Evolutionary conservation across 2,888 invertebrate genomes (phyloP).

Genomic region (Phengaris alcon): DNA sequence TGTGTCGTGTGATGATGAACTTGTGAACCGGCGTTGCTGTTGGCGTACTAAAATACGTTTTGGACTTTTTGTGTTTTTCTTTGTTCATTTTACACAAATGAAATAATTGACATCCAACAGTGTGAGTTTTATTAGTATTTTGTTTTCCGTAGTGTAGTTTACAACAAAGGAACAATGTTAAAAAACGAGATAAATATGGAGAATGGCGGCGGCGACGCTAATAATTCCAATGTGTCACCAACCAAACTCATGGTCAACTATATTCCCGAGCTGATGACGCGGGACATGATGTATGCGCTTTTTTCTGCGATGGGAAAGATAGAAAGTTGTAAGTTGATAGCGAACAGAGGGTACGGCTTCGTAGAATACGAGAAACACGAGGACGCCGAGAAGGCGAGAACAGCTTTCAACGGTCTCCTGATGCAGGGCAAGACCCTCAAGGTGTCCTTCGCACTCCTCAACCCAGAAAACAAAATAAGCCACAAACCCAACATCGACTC

Average conservation of each 20-base stretch:
- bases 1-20: constrained; percentile 64
- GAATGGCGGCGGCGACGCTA: constrained; percentile 79
- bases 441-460: constrained; percentile 75
- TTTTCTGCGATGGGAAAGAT: constrained; percentile 78
- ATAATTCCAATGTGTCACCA: constrained; percentile 74
- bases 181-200: constrained; percentile 69
- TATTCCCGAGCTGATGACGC: constrained; percentile 77
- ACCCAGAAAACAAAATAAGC: constrained; percentile 74
- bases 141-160: constrained; percentile 73
- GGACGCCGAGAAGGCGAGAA: constrained; percentile 77
- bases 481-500: constrained; percentile 76
- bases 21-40: constrained; percentile 76
- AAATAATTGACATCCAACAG: constrained; percentile 61
- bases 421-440: constrained; percentile 77
- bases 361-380: constrained; percentile 76
- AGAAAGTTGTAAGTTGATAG: constrained; percentile 75
- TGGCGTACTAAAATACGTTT: constrained; percentile 67
- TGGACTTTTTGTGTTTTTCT: constrained; percentile 71
- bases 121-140: constrained; percentile 70
- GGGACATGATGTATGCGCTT: constrained; percentile 77
- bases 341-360: constrained; percentile 75
- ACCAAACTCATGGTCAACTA: constrained; percentile 80
- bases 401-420: constrained; percentile 74
- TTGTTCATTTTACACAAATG: constrained; percentile 73
- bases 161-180: constrained; percentile 65